Percentiles rank a stretch among this genome's conserved stretches.
phyloP scores from a whole-genome alignment of 1,140 invertebrate species.

The Gonioctena quinquepunctata region DNA sequence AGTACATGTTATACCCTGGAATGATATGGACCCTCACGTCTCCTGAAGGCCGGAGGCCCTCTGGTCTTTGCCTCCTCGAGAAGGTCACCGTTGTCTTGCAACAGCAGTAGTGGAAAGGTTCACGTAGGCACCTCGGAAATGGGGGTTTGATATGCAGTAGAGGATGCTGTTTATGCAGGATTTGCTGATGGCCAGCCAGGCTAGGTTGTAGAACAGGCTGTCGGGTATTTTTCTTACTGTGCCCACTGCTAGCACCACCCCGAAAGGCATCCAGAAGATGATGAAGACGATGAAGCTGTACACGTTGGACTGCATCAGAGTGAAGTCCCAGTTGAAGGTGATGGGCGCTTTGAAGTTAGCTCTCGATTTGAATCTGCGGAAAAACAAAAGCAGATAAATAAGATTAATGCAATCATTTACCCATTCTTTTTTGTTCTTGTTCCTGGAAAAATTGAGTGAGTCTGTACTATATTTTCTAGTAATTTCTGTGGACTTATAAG shows the following conservation, averaged over 20 bases:
- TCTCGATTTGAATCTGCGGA: conserved; percentile 50
- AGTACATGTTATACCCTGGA: conserved; percentile 72
- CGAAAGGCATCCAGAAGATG: conserved; percentile 72
- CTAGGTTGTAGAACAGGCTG: conserved; percentile 65
- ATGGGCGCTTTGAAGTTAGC: conserved; percentile 66
- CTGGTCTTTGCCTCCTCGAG: conserved; percentile 65
- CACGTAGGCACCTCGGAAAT: conserved; percentile 75
- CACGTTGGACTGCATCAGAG: conserved; percentile 67
- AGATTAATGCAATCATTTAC: no score
- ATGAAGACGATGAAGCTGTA: conserved; percentile 68
- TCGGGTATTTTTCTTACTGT: conserved; percentile 59
- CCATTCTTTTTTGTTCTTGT: no score
- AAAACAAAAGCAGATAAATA: no score
- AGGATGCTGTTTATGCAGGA: conserved; percentile 70
- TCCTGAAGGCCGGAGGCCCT: conserved; percentile 61
- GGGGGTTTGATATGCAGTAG: conserved; percentile 67
- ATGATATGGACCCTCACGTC: conserved; percentile 80
- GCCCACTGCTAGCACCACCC: conserved; percentile 60
- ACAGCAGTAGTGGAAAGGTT: conserved; percentile 82
- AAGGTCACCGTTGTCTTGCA: conserved; percentile 79
- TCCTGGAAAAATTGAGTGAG: no score
- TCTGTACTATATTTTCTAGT: no score
- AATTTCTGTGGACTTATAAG: no score
- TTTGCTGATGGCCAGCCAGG: conserved; percentile 71
- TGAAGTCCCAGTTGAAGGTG: conserved; percentile 67